A percentile compares a stretch with the other conserved stretches of the same genome.
These are phyloP conservation scores for Macroglossus sobrinus DNA, from an alignment of 2,113 vertebrate genomes.

Conservation along the genomic window DNA sequence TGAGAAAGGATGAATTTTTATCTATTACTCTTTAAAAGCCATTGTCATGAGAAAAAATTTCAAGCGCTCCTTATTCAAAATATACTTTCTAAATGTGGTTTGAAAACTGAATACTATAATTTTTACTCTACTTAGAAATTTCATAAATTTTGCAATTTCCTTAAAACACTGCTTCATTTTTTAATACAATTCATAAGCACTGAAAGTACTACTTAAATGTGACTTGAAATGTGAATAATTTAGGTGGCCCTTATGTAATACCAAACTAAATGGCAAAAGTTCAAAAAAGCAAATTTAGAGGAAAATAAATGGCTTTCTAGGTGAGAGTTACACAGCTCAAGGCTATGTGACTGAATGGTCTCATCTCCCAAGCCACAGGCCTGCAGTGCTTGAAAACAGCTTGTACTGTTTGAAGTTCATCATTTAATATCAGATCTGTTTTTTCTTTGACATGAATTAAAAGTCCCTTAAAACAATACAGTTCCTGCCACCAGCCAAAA, in stretches of 20 bases:
- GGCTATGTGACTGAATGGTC: neutral
- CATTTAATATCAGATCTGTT: neutral
- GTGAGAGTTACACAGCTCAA: neutral
- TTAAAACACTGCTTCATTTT: neutral
- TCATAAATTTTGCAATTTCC: neutral
- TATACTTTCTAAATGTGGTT: neutral
- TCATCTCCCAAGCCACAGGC: neutral
- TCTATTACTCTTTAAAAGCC: neutral
- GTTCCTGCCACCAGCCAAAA: neutral
- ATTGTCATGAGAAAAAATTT: neutral
- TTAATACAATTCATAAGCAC: neutral
- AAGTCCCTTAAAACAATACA: neutral
- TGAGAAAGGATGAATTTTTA: neutral
- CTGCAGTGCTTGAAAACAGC: neutral
- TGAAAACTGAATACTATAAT: neutral
- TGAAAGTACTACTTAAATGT: neutral
- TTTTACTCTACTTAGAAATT: neutral
- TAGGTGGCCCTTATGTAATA: neutral
- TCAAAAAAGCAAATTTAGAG: neutral
- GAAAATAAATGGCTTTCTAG: neutral
- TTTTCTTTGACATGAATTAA: neutral
- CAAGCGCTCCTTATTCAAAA: neutral
- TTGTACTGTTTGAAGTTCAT: neutral
- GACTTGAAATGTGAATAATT: neutral
- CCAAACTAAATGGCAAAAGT: neutral